Conservation (phyloP, 2,797 vertebrate species). For the Rhodeus uyekii region DNA sequence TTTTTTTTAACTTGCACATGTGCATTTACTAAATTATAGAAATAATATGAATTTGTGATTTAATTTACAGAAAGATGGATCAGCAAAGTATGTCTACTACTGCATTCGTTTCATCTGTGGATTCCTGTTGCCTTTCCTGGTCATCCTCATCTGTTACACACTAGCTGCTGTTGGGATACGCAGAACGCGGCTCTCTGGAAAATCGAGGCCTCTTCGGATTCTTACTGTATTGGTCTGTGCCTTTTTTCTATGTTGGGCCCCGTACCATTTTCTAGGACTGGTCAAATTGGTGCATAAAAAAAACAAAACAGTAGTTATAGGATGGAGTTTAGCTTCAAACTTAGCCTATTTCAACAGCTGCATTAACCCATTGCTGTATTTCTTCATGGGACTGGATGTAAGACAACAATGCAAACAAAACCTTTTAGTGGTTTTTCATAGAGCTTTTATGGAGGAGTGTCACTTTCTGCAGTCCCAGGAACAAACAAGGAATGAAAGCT, state of each 20-base stretch:
- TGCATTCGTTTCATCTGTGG: slow-evolving; percentile 65
- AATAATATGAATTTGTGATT: neutral
- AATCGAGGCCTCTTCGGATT: slow-evolving; percentile 71
- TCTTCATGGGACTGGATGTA: slow-evolving; percentile 72
- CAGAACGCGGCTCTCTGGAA: slow-evolving; percentile 65
- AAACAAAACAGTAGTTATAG: slow-evolving; percentile 60
- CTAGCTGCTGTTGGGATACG: slow-evolving; percentile 69
- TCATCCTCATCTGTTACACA: slow-evolving; percentile 74
- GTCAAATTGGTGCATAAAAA: slow-evolving; percentile 72
- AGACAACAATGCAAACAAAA: slow-evolving; percentile 63
- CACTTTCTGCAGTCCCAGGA: slow-evolving; percentile 56
- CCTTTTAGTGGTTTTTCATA: slow-evolving; percentile 61
- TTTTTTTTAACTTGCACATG: no score
- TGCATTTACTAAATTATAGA: no score
- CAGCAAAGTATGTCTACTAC: slow-evolving; percentile 62
- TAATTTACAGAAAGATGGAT: slow-evolving; percentile 51
- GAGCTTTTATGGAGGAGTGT: slow-evolving; percentile 64
- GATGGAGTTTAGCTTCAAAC: slow-evolving; percentile 61
- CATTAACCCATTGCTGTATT: slow-evolving; percentile 77
- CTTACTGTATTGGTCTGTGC: slow-evolving; percentile 67
- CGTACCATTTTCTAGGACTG: slow-evolving; percentile 76
- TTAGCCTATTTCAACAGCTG: slow-evolving; percentile 80
- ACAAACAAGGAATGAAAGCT: slow-evolving; percentile 58
- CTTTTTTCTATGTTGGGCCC: slow-evolving; percentile 80
- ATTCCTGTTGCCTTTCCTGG: slow-evolving; percentile 59